Conservation (phyloP, 2,888 invertebrate genomes). For the Strigamia crassipes region DNA sequence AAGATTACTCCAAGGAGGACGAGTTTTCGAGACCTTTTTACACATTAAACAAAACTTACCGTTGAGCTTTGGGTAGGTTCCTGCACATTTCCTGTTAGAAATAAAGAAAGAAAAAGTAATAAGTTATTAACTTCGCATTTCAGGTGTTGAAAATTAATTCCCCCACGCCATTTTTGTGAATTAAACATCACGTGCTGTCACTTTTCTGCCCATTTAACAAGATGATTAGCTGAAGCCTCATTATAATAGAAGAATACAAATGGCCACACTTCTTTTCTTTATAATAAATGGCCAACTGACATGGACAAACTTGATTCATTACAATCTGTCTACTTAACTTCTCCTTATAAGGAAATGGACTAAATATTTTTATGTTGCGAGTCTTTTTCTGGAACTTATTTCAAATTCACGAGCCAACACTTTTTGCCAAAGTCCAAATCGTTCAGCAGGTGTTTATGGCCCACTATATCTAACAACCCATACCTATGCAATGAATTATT, state of each 20-base stretch:
- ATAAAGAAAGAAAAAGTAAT: not conserved
- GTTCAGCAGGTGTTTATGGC: constrained; percentile 37
- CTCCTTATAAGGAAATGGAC: constrained; percentile 30
- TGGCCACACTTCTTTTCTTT: constrained; percentile 25
- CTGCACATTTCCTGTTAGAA: not conserved
- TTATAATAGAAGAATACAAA: constrained; percentile 42
- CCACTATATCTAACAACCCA: constrained; percentile 39
- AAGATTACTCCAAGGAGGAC: constrained; percentile 40
- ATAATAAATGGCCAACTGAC: constrained; percentile 31
- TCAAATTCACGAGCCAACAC: constrained; percentile 34
- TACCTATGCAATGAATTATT: constrained; percentile 32
- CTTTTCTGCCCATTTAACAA: constrained; percentile 32
- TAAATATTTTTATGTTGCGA: constrained; percentile 26
- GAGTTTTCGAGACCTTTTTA: constrained; percentile 31
- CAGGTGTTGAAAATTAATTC: constrained; percentile 37
- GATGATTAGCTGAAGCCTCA: constrained; percentile 35
- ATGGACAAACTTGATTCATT: constrained; percentile 24
- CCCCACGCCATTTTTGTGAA: constrained; percentile 36
- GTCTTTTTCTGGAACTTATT: constrained; percentile 41
- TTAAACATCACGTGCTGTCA: constrained; percentile 28
- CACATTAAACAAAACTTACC: constrained; percentile 4
- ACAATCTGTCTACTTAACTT: constrained; percentile 4
- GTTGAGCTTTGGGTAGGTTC: constrained; percentile 17
- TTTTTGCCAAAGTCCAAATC: constrained; percentile 35
- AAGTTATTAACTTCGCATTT: not conserved